Percentiles rank a stretch among this genome's conserved stretches.
Evolutionary conservation across 2,888 invertebrate species (phyloP).

Genomic region (Laothoe populi): DNA sequence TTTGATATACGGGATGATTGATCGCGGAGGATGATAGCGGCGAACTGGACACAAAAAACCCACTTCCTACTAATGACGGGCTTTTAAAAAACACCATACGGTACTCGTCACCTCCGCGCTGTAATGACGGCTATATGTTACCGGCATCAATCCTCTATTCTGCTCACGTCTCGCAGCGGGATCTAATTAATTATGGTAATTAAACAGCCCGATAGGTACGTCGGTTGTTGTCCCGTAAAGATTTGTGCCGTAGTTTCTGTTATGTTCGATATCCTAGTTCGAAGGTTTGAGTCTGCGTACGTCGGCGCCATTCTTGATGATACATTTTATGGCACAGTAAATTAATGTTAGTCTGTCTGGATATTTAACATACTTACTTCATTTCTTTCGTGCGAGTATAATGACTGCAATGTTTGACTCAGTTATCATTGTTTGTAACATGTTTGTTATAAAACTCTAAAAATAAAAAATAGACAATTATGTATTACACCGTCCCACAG

Average conservation of each 20-base stretch:
- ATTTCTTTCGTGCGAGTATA: too few relatives aligned
- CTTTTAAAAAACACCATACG: slow-evolving; percentile 72
- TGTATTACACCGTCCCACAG: too few relatives aligned
- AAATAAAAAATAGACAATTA: too few relatives aligned
- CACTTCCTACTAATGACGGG: slow-evolving; percentile 73
- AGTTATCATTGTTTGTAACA: too few relatives aligned
- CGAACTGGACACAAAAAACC: slow-evolving; percentile 62
- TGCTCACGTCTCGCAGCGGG: slow-evolving; percentile 73
- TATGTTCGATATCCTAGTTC: slow-evolving; percentile 19
- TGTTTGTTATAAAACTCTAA: too few relatives aligned
- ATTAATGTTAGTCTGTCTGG: too few relatives aligned
- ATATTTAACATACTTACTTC: too few relatives aligned
- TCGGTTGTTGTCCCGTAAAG: slow-evolving; percentile 51
- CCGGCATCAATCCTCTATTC: slow-evolving; percentile 80
- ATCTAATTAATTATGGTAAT: slow-evolving; percentile 83
- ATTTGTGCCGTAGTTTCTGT: slow-evolving; percentile 41
- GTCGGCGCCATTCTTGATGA: too few relatives aligned
- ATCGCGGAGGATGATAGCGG: slow-evolving; percentile 66
- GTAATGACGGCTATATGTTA: slow-evolving; percentile 79
- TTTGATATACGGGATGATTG: slow-evolving; percentile 66
- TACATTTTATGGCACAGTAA: too few relatives aligned
- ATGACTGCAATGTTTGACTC: too few relatives aligned
- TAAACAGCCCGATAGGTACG: slow-evolving; percentile 70
- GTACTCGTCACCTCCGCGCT: slow-evolving; percentile 66
- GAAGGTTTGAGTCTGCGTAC: background rate